These are phyloP conservation scores for Mungos mungo DNA, from an alignment of 2,113 vertebrate genomes.

Conservation along the genomic window DNA sequence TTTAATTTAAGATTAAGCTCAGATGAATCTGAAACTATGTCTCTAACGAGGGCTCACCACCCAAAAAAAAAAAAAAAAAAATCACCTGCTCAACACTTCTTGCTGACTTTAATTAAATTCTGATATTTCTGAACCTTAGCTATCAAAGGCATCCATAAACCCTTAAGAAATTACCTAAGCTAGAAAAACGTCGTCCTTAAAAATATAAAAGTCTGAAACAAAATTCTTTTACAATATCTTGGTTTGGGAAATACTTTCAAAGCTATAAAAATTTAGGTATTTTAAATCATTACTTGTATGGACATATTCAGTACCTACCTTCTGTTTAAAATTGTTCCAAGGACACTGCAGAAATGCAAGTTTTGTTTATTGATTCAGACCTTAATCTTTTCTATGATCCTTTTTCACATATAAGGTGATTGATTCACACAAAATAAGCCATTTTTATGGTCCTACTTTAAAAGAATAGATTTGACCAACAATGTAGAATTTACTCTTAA, in stretches of 20 bases:
- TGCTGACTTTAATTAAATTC: constrained; percentile 25
- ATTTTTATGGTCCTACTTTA: constrained; percentile 40
- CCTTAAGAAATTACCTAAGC: constrained; percentile 43
- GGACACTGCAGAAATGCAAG: constrained; percentile 11
- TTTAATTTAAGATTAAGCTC: neutral
- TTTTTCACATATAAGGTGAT: constrained; percentile 33
- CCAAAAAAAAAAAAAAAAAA: constrained; percentile 37
- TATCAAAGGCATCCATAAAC: constrained; percentile 33
- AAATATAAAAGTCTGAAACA: constrained; percentile 31
- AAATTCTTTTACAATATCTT: constrained; percentile 35
- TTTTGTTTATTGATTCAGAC: constrained; percentile 34
- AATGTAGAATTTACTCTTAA: constrained; percentile 53
- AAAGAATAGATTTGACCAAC: constrained; percentile 25
- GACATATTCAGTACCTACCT: constrained; percentile 24
- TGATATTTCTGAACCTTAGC: constrained; percentile 39
- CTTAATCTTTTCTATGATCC: constrained; percentile 31
- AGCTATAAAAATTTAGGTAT: neutral
- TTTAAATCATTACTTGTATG: neutral
- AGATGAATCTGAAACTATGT: constrained; percentile 38
- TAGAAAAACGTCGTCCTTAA: constrained; percentile 25
- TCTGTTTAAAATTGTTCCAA: constrained; percentile 15
- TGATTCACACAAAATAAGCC: constrained; percentile 47
- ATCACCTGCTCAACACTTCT: constrained; percentile 13
- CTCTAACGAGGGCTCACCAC: neutral
- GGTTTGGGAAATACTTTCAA: constrained; percentile 38